Conservation (phyloP, 2,888 invertebrate genomes). For the Cephus rjabovi region DNA sequence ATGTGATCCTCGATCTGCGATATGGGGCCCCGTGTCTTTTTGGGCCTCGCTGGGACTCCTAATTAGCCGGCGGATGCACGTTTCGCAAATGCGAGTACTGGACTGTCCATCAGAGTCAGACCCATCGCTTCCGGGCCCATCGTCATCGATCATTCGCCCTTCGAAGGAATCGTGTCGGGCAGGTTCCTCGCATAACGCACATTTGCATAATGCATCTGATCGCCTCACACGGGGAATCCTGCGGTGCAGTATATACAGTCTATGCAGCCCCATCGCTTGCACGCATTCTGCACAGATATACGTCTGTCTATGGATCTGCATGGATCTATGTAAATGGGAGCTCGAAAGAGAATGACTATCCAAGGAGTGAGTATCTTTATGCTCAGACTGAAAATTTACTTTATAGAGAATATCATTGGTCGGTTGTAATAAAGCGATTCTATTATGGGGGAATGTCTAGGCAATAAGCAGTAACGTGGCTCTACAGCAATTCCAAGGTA, state of each 20-base stretch:
- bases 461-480: constrained; percentile 42
- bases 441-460: constrained; percentile 32
- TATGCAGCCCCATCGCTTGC: neutral
- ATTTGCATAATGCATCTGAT: neutral
- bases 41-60: neutral
- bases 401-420: constrained; percentile 24
- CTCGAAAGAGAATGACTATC: neutral
- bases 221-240: neutral
- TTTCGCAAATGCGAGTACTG: neutral
- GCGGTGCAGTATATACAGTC: neutral
- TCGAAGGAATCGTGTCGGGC: neutral
- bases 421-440: constrained; percentile 36
- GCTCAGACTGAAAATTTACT: neutral
- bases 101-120: neutral
- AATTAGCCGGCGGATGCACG: neutral
- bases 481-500: constrained; percentile 17
- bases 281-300: neutral
- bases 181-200: neutral
- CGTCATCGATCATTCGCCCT: neutral
- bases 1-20: neutral
- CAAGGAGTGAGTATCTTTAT: neutral
- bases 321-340: neutral
- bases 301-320: neutral
- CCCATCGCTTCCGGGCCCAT: neutral
- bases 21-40: neutral